Conservation (phyloP, 2,797 vertebrate genomes). For the Myotis findleyi region DNA sequence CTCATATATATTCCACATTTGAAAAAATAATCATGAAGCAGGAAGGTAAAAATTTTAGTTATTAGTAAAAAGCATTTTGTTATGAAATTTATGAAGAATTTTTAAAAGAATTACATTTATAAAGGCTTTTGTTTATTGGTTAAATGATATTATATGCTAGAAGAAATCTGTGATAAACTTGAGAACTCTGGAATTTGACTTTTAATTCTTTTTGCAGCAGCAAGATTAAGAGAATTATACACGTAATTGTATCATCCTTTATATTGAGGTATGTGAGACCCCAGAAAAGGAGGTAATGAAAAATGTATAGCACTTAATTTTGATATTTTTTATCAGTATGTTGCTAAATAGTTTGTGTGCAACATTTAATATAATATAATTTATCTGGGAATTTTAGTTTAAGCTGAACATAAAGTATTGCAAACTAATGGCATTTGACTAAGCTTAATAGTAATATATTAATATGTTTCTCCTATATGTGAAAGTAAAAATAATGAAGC, state of each 20-base stretch:
- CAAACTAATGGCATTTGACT: background rate
- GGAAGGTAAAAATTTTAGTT: background rate
- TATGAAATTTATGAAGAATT: background rate
- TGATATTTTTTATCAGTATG: slow-evolving; percentile 5
- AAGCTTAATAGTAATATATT: background rate
- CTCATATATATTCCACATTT: slow-evolving; percentile 21
- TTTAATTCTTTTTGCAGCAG: slow-evolving; percentile 82
- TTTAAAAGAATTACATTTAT: slow-evolving; percentile 24
- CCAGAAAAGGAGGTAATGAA: slow-evolving; percentile 44
- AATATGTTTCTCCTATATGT: background rate
- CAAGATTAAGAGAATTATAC: slow-evolving; percentile 87
- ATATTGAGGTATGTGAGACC: slow-evolving; percentile 93
- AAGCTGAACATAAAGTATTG: background rate
- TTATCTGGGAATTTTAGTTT: slow-evolving; percentile 34
- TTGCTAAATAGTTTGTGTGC: background rate
- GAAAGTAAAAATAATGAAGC: slow-evolving; percentile 54
- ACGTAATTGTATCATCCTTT: slow-evolving; percentile 93
- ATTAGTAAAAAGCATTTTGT: slow-evolving; percentile 4
- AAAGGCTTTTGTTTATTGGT: background rate
- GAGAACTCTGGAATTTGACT: slow-evolving; percentile 46
- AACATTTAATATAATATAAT: slow-evolving; percentile 10
- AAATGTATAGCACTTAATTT: slow-evolving; percentile 19
- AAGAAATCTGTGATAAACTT: background rate
- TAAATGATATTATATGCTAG: slow-evolving; percentile 29
- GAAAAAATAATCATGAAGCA: background rate